A percentile compares a stretch with the other conserved stretches of the same genome.
phyloP scores from a whole-genome alignment of 2,888 invertebrate genomes.

The Tiliacea citrago region DNA sequence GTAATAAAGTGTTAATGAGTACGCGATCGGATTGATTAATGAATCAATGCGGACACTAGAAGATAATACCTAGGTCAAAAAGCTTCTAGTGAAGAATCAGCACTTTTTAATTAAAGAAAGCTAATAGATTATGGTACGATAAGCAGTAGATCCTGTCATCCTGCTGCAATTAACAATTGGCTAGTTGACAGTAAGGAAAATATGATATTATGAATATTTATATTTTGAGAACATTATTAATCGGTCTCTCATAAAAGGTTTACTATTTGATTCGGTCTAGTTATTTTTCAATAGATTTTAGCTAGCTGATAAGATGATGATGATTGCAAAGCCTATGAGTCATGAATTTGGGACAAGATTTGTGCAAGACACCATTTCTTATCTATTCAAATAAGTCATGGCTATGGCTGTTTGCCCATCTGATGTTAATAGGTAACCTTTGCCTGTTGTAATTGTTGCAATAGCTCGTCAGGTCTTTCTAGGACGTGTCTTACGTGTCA shows the following conservation, averaged over 20 bases:
- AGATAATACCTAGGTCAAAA: slow-evolving; percentile 28
- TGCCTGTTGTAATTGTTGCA: slow-evolving; percentile 20
- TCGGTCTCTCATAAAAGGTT: neutral
- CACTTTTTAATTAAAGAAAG: neutral
- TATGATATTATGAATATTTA: neutral
- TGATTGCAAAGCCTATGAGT: neutral
- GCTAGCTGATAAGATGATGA: neutral
- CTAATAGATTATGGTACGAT: neutral
- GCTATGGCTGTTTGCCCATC: slow-evolving; percentile 47
- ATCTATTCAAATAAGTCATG: slow-evolving; percentile 34
- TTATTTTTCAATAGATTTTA: neutral
- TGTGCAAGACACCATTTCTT: neutral
- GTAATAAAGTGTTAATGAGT: slow-evolving; percentile 44
- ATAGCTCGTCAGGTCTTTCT: slow-evolving; percentile 8
- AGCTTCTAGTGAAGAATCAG: neutral
- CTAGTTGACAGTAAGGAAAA: neutral
- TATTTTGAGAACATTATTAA: neutral
- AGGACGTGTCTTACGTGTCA: slow-evolving; percentile 22
- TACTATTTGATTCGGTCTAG: neutral
- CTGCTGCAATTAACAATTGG: neutral
- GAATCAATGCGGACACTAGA: slow-evolving; percentile 46
- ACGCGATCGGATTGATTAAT: slow-evolving; percentile 42
- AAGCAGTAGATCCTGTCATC: neutral
- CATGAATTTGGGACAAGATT: slow-evolving; percentile 3
- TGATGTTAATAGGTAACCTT: slow-evolving; percentile 4